phyloP scores from a whole-genome alignment of 2,888 invertebrate species.

The Agrenia bidenticulata region DNA sequence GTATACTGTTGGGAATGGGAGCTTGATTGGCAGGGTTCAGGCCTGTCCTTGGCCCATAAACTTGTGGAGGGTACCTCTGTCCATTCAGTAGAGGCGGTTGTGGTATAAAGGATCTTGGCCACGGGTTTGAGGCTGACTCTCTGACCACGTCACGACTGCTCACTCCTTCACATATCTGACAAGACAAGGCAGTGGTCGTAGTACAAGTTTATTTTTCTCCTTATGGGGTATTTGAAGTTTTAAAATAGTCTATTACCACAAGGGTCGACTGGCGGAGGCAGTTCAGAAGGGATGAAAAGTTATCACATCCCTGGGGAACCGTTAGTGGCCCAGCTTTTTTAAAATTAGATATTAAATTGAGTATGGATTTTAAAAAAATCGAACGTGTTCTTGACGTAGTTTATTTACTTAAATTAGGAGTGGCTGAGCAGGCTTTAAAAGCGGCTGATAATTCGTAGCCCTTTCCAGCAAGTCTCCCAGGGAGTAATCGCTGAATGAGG shows the following conservation, averaged over 20 bases:
- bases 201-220: too few relatives aligned
- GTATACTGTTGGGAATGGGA: too few relatives aligned
- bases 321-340: background rate
- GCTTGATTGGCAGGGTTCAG: too few relatives aligned
- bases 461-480: background rate
- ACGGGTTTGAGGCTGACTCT: background rate
- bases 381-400: background rate
- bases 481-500: background rate
- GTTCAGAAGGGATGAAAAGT: background rate
- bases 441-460: background rate
- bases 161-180: slow-evolving; percentile 7
- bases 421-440: background rate
- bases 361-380: background rate
- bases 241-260: background rate
- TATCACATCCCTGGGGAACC: slow-evolving; percentile 3
- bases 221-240: background rate
- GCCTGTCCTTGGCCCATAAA: too few relatives aligned
- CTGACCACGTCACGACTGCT: background rate
- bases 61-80: too few relatives aligned
- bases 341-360: background rate
- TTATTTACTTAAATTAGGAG: slow-evolving; percentile 1
- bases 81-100: too few relatives aligned
- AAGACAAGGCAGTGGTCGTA: too few relatives aligned
- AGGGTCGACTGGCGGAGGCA: slow-evolving; percentile 4
- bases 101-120: background rate